These are phyloP conservation scores for Pharmacophagus antenor DNA, from an alignment of 2,888 invertebrate species.

Conservation along the genomic window DNA sequence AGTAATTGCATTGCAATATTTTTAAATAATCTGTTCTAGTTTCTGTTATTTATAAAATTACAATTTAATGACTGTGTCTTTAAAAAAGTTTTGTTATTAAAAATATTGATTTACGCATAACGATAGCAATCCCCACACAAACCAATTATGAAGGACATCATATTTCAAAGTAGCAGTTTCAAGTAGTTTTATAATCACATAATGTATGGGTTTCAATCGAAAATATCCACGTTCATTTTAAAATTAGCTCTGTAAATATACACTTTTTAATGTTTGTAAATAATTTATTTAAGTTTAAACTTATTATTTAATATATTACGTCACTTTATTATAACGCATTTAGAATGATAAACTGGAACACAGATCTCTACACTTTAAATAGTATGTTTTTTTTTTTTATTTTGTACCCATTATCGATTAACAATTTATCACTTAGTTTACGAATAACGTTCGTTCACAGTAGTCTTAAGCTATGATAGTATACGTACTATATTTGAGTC, in stretches of 20 bases:
- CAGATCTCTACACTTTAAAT: conserved; percentile 26
- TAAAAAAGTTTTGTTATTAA: too few relatives aligned
- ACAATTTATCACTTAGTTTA: background rate
- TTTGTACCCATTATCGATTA: conserved; percentile 14
- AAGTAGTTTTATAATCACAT: background rate
- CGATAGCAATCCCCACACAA: background rate
- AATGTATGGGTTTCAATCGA: conserved; percentile 26
- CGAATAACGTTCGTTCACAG: background rate
- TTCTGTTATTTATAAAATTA: background rate
- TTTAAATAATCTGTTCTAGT: background rate
- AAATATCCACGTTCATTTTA: conserved; percentile 37
- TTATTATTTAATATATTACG: conserved; percentile 5
- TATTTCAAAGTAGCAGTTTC: background rate
- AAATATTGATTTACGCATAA: too few relatives aligned
- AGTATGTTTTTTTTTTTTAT: conserved; percentile 2
- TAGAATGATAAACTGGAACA: conserved; percentile 19
- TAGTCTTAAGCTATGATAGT: background rate
- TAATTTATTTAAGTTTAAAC: conserved; percentile 33
- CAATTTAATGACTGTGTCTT: too few relatives aligned
- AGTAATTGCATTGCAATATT: background rate
- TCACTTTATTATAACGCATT: conserved; percentile 9
- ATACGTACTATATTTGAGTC: conserved; percentile 10
- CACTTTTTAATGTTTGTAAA: conserved; percentile 42
- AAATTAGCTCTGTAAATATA: conserved; percentile 45
- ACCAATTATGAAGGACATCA: background rate